phyloP scores from a whole-genome alignment of 2,888 invertebrate species.

The Andrena praecox region DNA sequence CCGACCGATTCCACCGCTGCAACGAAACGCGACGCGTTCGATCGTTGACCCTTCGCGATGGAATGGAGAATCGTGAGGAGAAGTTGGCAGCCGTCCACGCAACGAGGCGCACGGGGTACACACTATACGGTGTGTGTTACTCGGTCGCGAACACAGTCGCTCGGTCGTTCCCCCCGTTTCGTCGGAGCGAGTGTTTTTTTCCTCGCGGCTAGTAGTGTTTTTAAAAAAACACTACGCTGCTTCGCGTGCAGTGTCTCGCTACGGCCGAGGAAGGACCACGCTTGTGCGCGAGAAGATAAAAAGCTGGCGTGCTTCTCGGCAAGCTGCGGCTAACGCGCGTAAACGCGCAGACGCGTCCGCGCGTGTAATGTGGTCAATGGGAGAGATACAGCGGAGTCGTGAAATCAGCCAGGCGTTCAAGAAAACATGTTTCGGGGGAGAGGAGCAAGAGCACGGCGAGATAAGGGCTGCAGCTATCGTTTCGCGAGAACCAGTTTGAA shows the following conservation, averaged over 20 bases:
- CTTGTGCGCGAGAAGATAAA: no score
- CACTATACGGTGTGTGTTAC: conserved; percentile 25
- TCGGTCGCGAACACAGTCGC: conserved; percentile 41
- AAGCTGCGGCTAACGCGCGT: no score
- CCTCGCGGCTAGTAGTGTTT: not conserved
- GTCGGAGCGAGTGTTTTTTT: conserved; percentile 57
- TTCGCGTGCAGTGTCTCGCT: conserved; percentile 1
- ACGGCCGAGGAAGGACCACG: not conserved
- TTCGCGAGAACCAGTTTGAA: conserved; percentile 18
- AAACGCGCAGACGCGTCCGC: no score
- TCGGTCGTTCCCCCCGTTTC: conserved; percentile 69
- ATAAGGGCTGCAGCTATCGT: not conserved
- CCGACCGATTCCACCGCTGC: conserved; percentile 44
- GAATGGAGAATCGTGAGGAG: conserved; percentile 69
- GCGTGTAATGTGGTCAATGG: no score
- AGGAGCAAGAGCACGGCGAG: no score
- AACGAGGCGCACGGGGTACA: conserved; percentile 13
- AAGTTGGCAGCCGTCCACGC: conserved; percentile 70
- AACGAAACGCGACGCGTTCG: conserved; percentile 61
- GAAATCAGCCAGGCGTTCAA: no score
- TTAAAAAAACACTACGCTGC: conserved; percentile 19
- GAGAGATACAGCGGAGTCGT: no score
- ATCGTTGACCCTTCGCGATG: conserved; percentile 69
- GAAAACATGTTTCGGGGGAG: no score
- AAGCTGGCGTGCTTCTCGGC: no score